These are phyloP conservation scores for Spicauda simplicius DNA, from an alignment of 2,888 invertebrate genomes.

Conservation along the genomic window DNA sequence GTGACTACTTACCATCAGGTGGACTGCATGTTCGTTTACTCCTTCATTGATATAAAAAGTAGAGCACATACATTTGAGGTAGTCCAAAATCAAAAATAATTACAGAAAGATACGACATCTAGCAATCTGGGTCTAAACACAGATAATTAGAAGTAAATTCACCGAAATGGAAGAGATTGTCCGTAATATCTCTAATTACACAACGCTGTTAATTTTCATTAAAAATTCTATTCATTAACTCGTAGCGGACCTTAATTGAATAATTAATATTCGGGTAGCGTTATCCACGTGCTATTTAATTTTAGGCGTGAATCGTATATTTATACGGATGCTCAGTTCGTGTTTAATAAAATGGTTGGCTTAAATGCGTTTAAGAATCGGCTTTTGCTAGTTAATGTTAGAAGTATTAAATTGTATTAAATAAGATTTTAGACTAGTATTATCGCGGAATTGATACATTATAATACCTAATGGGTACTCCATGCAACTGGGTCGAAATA, in stretches of 20 bases:
- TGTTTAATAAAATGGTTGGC: constrained; percentile 1
- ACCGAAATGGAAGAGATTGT: background rate
- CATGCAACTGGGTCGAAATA: no score
- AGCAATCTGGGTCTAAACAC: no score
- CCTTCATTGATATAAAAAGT: no score
- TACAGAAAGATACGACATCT: no score
- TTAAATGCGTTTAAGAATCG: background rate
- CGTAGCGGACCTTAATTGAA: constrained; percentile 6
- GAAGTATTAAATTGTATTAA: no score
- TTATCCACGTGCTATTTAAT: constrained; percentile 10
- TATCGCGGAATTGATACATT: no score
- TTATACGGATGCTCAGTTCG: background rate
- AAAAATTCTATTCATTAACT: constrained; percentile 20
- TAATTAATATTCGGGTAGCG: constrained; percentile 24
- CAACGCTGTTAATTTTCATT: constrained; percentile 13
- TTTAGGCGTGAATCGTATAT: constrained; percentile 10
- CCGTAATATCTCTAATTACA: constrained; percentile 13
- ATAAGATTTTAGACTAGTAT: no score
- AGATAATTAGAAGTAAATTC: background rate
- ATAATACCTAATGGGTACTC: no score
- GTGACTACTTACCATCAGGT: no score
- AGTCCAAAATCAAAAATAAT: no score
- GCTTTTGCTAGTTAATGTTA: background rate
- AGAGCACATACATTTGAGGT: no score
- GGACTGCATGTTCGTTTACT: no score